Base-by-base conservation (phyloP, 2,888 invertebrate species). In the Alentia gelatinosa region DNA sequence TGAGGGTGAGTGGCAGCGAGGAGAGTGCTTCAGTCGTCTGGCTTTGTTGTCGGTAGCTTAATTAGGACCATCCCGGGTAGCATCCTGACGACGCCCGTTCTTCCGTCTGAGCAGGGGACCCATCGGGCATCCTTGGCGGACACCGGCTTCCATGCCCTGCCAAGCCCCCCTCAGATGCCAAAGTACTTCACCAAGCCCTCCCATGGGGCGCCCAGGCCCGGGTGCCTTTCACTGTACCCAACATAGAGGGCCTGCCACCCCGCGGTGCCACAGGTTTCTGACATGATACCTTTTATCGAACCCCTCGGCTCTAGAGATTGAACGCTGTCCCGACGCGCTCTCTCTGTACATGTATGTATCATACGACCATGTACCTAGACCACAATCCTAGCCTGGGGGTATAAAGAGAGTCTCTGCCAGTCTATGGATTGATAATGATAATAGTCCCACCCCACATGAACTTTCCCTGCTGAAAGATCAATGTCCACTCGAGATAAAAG, bases 1-100 rank as follows among this genome's bases (percentile, higher is more conserved):
- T 40, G 83, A 83, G 30, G 0, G 4, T 39, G 39, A 40, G 40
- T 83, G 83, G 39, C 83, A 83, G 40, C 19, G 83, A 83, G 23
- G 83, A 83, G 83, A 23, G 40, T 23, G 23, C 83, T 39, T 4
- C 33, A 12, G 23, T n/a, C 68, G n/a, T 83, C 83, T 19, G 1
- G 37, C 40, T 40, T 83, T 83, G 83, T 83, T 39, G 39, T 35
- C 39, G 15, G 33, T n/a, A 83, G 40, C 40, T n/a, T 83, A 83
- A 83, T 83, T 83, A 83, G 83, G 83, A 37, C 40, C 40, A 23
- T 83, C 83, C 37, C 83, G 39, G 39, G 9, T 15, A 19, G 83
- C 83, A 19, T 15, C 83, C 83, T 37, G 12, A 7, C 37, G 39
- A 12, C 37, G 23, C 23, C 33, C 79, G 26, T 7, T 7, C 37